Evolutionary conservation across 2,797 vertebrate species (phyloP).

Genomic region (Limosa lapponica): DNA sequence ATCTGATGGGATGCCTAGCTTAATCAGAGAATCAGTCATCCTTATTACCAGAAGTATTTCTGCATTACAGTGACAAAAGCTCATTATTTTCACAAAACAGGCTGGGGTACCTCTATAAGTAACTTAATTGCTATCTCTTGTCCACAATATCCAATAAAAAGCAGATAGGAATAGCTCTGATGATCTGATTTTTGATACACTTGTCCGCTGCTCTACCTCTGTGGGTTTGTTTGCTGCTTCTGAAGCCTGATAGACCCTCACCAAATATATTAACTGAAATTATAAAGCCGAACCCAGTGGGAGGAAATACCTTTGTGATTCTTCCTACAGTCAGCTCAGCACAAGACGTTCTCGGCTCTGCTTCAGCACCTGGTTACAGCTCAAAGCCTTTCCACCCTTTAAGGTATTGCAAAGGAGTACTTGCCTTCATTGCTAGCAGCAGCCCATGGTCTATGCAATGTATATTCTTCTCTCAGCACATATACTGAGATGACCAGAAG

Average conservation of each 20-base stretch:
- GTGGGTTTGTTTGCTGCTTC: background rate
- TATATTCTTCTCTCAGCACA: fast-evolving
- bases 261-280: background rate
- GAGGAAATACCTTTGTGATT: background rate
- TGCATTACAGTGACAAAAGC: background rate
- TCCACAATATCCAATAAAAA: background rate
- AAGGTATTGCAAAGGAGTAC: background rate
- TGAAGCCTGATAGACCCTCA: background rate
- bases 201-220: background rate
- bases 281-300: background rate
- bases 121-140: background rate
- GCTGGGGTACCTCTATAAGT: background rate
- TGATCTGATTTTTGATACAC: background rate
- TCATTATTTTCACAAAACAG: background rate
- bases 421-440: background rate
- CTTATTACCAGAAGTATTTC: background rate
- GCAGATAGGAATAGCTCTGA: background rate
- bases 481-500: background rate
- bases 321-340: background rate
- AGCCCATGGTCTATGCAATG: fast-evolving
- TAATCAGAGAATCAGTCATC: background rate
- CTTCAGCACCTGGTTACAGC: background rate
- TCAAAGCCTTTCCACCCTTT: background rate
- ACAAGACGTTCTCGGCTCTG: background rate
- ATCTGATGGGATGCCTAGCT: background rate